phyloP scores from a whole-genome alignment of 2,888 invertebrate genomes.

The Pammene aurita region DNA sequence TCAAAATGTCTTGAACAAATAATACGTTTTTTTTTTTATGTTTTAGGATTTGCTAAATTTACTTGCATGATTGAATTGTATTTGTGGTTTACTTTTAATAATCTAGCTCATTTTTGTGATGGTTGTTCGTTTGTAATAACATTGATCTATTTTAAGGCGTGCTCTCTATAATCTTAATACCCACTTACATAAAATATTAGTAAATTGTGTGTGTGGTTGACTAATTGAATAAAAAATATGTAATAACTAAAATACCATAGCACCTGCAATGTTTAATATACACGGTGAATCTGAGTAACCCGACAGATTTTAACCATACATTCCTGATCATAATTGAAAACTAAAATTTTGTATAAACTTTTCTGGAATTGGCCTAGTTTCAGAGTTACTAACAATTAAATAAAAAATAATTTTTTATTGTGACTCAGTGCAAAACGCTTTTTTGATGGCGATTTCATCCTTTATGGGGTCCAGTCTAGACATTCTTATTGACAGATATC shows the following conservation, averaged over 20 bases:
- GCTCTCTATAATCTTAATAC: constrained; percentile 22
- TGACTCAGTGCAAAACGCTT: too few relatives aligned
- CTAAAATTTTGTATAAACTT: too few relatives aligned
- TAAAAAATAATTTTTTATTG: too few relatives aligned
- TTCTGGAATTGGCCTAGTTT: too few relatives aligned
- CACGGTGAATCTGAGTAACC: too few relatives aligned
- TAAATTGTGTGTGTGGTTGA: constrained; percentile 1
- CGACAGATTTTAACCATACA: too few relatives aligned
- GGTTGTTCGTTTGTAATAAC: constrained; percentile 30
- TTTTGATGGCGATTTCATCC: too few relatives aligned
- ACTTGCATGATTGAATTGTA: constrained; percentile 8
- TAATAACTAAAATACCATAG: background rate
- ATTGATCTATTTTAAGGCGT: constrained; percentile 30
- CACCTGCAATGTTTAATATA: background rate
- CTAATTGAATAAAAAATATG: background rate
- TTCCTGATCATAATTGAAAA: too few relatives aligned
- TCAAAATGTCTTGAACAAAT: constrained; percentile 31
- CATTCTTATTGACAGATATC: too few relatives aligned
- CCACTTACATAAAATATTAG: background rate
- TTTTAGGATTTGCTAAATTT: constrained; percentile 36
- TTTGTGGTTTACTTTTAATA: constrained; percentile 24
- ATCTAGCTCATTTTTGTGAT: constrained; percentile 41
- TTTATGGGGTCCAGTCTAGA: too few relatives aligned
- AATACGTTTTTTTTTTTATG: constrained; percentile 8
- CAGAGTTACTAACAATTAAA: too few relatives aligned